These are phyloP conservation scores for Rhineura floridana DNA, from an alignment of 2,113 vertebrate species.

Conservation along the genomic window DNA sequence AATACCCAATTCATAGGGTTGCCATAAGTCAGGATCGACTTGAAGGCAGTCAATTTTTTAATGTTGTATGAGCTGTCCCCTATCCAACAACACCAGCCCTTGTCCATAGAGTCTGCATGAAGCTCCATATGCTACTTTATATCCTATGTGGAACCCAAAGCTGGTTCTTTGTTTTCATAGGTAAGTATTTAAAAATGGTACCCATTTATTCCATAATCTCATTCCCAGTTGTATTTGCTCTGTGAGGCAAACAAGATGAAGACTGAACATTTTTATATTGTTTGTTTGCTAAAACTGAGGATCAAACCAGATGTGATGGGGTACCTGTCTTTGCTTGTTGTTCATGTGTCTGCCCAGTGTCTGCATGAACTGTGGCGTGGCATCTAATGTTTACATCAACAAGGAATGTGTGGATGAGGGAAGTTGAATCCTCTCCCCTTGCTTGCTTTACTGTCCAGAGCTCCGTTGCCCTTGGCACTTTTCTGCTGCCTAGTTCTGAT, in stretches of 20 bases:
- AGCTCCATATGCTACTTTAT: neutral
- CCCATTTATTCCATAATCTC: neutral
- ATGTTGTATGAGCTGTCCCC: conserved; percentile 28
- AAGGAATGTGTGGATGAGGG: neutral
- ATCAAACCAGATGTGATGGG: neutral
- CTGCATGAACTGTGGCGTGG: neutral
- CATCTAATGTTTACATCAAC: neutral
- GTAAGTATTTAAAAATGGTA: accelerated
- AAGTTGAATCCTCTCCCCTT: neutral
- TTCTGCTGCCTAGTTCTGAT: neutral
- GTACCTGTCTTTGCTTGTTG: neutral
- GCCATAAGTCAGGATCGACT: no score
- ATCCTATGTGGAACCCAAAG: neutral
- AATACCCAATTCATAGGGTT: no score
- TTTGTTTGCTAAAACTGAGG: neutral
- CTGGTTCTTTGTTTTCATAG: neutral
- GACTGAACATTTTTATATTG: neutral
- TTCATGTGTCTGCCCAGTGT: neutral
- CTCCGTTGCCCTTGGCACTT: neutral
- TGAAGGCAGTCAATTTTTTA: no score
- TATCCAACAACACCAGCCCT: conserved; percentile 14
- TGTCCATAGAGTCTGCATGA: neutral
- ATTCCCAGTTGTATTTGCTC: neutral
- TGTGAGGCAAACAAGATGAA: neutral
- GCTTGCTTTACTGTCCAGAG: neutral